Evolutionary conservation across 1,140 invertebrate species (phyloP), one percentile per base, ranked within the genome.

Genomic region (Pseudomyrmex pallidus): DNA sequence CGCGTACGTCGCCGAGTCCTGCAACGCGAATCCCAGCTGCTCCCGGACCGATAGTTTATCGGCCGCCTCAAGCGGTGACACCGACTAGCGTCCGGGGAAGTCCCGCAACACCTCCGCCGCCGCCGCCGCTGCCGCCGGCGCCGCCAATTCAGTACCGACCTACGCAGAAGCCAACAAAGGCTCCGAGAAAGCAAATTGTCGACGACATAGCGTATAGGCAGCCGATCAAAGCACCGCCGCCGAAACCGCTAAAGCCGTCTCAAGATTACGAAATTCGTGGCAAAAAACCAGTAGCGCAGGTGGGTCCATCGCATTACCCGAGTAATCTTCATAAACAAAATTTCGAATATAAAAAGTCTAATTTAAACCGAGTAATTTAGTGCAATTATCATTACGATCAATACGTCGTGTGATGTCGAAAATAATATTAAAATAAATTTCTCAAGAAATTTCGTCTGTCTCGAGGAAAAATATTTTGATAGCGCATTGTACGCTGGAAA

Each of bases 271-370:
- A 90, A 10, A 50, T 86, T 7, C 91, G 95, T 62, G 94, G 95
- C 77, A 96, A 95, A 88, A 96, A 96, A 89, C 96, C 97, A 2
- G 96, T 96, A 1, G 96, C 96, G 15, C 96, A 97, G 94, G 97
- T 97, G 85, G 5, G 44, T 3, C 17, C 3, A 62, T n/a, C 2
- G 13, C 7, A 13, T 62, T 15, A 15, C 10, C 3, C 12, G 35
- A 15, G 17, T 48, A 46, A 63, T 12, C 15, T 63, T 13, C 12
- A 46, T 35, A 35, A 35, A 35, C 7, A 35, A 35, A 35, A 35
- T 35, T 7, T 4, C 5, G 5, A 35, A 35, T 0, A 35, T 35
- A 35, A 35, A 35, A 35, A 35, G 35, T 35, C 35, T 35, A 35
- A 35, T 35, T 35, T 7, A 35, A 35, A 35, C 35, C 35, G 35